phyloP scores from a whole-genome alignment of 2,888 invertebrate species.

The Cantharis flavilabris region DNA sequence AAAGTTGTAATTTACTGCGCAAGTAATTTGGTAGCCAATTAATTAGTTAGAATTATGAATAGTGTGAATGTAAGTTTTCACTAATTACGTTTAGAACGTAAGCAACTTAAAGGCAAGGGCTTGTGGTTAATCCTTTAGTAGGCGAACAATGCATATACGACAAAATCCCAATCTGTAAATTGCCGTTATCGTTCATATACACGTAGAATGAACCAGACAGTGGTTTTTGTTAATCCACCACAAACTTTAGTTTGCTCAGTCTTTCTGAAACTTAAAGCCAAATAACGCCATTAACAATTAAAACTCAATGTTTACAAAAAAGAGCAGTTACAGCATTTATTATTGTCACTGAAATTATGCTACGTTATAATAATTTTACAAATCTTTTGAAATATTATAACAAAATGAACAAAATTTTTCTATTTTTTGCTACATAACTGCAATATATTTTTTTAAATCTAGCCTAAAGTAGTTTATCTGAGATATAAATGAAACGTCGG shows the following conservation, averaged over 20 bases:
- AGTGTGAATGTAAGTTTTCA: constrained; percentile 7
- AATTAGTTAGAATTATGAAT: constrained; percentile 19
- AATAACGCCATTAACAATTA: not conserved
- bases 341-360: not conserved
- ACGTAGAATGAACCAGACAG: constrained; percentile 18
- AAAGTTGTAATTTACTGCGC: not conserved
- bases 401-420: not conserved
- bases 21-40: constrained; percentile 13
- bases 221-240: constrained; percentile 17
- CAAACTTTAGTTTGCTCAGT: constrained; percentile 8
- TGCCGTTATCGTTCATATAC: constrained; percentile 24
- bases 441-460: constrained; percentile 3
- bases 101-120: constrained; percentile 13
- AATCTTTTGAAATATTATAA: not conserved
- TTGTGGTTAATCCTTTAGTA: constrained; percentile 18
- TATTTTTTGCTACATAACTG: not conserved
- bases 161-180: constrained; percentile 27
- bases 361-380: not conserved
- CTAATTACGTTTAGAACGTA: constrained; percentile 18
- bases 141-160: constrained; percentile 12
- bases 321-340: not conserved
- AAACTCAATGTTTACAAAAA: not conserved
- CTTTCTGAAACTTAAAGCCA: not conserved
- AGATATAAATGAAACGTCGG: constrained; percentile 3
- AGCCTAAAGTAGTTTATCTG: constrained; percentile 2